A percentile compares a stretch with the other conserved stretches of the same genome.
phyloP scores from a whole-genome alignment of 2,888 invertebrate genomes.

The Itoplectis maculator region DNA sequence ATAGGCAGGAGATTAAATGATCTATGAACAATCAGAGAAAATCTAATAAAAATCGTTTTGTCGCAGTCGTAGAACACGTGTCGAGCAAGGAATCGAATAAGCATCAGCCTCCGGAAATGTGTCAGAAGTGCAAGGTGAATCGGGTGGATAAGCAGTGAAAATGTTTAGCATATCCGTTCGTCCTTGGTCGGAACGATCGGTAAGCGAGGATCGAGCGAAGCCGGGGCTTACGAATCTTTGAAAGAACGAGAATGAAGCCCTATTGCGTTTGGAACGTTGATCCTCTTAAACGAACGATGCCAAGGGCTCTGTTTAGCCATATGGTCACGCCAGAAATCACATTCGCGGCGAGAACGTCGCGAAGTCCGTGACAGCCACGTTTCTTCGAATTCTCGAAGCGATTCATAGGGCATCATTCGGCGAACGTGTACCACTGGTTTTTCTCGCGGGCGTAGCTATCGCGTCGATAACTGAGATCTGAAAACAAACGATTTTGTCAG shows the following conservation, averaged over 20 bases:
- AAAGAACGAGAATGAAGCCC: conserved; percentile 74
- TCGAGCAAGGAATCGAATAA: conserved; percentile 21
- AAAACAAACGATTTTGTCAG: neutral
- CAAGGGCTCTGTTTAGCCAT: conserved; percentile 72
- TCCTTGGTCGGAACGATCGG: conserved; percentile 55
- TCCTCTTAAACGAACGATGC: conserved; percentile 73
- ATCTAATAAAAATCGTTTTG: neutral
- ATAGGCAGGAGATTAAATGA: too few species aligned
- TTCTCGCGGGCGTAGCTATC: neutral
- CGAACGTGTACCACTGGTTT: neutral
- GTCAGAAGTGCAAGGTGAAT: conserved; percentile 72
- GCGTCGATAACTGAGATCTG: neutral
- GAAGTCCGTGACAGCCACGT: neutral
- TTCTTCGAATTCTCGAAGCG: conserved; percentile 4
- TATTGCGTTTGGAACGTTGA: conserved; percentile 69
- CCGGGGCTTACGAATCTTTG: conserved; percentile 55
- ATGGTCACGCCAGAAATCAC: conserved; percentile 32
- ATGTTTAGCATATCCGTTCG: conserved; percentile 23
- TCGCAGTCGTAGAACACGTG: conserved; percentile 17
- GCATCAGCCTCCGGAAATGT: conserved; percentile 62
- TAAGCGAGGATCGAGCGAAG: conserved; percentile 55
- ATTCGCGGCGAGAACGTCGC: conserved; percentile 12
- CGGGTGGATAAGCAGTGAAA: conserved; percentile 68
- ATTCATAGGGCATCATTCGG: neutral
- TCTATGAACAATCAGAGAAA: neutral